These are phyloP conservation scores for Zygogramma bicolorata DNA, from an alignment of 2,888 invertebrate species.

Conservation along the genomic window DNA sequence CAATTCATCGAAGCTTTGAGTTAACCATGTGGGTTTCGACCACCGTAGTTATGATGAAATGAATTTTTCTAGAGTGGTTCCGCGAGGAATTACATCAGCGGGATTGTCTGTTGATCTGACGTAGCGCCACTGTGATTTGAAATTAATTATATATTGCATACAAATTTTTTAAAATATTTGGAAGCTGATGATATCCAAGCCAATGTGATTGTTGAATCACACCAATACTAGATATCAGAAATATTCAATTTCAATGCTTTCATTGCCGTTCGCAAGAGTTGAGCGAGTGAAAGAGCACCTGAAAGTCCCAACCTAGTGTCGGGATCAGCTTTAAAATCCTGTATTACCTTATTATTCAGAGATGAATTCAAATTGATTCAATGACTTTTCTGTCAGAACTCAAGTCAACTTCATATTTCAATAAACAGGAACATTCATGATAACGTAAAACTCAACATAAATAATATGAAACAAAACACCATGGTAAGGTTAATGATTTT, in stretches of 20 bases:
- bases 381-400: too few relatives aligned
- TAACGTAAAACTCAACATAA: too few relatives aligned
- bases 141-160: conserved; percentile 52
- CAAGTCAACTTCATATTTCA: too few relatives aligned
- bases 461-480: too few relatives aligned
- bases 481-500: conserved; percentile 34
- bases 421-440: too few relatives aligned
- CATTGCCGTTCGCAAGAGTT: conserved; percentile 25
- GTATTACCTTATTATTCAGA: too few relatives aligned
- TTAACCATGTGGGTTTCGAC: not conserved
- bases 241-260: conserved; percentile 18
- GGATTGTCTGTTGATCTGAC: conserved; percentile 52
- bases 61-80: conserved; percentile 25
- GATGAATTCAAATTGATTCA: too few relatives aligned
- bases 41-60: conserved; percentile 13
- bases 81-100: conserved; percentile 55
- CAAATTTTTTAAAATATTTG: conserved; percentile 40
- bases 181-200: conserved; percentile 39
- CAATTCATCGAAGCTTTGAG: not conserved
- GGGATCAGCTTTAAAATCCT: too few relatives aligned
- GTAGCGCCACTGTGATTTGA: conserved; percentile 49
- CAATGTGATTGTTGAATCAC: conserved; percentile 43
- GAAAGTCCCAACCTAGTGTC: conserved; percentile 36
- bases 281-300: too few relatives aligned
- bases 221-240: conserved; percentile 39